Evolutionary conservation across 2,888 invertebrate genomes (phyloP).

Genomic region (Meandrusa payeni): DNA sequence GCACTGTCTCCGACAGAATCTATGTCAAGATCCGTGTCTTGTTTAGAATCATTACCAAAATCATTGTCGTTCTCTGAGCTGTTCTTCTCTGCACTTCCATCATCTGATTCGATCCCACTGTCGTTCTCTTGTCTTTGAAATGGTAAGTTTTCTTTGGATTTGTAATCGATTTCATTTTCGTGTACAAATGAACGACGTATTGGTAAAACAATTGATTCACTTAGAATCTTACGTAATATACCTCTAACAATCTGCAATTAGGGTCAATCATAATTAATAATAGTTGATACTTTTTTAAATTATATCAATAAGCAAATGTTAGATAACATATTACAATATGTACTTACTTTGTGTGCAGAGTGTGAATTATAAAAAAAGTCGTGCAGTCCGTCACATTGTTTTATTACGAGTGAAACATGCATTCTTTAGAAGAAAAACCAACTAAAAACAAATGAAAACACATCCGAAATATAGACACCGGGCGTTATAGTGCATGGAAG

Average conservation of each 20-base stretch:
- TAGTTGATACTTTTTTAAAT: background rate
- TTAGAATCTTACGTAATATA: background rate
- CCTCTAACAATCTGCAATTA: background rate
- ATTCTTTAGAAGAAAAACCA: too few species aligned
- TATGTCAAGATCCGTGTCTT: slow-evolving; percentile 42
- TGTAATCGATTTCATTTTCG: slow-evolving; percentile 50
- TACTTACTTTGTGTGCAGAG: slow-evolving; percentile 16
- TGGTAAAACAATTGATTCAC: slow-evolving; percentile 4
- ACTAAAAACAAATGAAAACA: too few species aligned
- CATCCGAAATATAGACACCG: too few species aligned
- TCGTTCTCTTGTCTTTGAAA: slow-evolving; percentile 45
- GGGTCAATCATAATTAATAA: background rate
- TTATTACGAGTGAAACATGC: slow-evolving; percentile 5
- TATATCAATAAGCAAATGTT: too few species aligned
- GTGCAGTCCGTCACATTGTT: background rate
- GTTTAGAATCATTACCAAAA: slow-evolving; percentile 38
- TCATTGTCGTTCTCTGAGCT: slow-evolving; percentile 12
- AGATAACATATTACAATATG: background rate
- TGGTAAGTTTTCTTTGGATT: slow-evolving; percentile 40
- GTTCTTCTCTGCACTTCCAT: slow-evolving; percentile 41
- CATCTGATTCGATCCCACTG: slow-evolving; percentile 34
- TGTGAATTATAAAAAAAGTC: too few species aligned
- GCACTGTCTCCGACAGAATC: slow-evolving; percentile 25
- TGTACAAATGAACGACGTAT: slow-evolving; percentile 41
- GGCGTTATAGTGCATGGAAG: too few species aligned